A percentile compares a stretch with the other conserved stretches of the same genome.
Evolutionary conservation across 2,113 vertebrate species (phyloP).

Genomic region (Rhinogobius similis): DNA sequence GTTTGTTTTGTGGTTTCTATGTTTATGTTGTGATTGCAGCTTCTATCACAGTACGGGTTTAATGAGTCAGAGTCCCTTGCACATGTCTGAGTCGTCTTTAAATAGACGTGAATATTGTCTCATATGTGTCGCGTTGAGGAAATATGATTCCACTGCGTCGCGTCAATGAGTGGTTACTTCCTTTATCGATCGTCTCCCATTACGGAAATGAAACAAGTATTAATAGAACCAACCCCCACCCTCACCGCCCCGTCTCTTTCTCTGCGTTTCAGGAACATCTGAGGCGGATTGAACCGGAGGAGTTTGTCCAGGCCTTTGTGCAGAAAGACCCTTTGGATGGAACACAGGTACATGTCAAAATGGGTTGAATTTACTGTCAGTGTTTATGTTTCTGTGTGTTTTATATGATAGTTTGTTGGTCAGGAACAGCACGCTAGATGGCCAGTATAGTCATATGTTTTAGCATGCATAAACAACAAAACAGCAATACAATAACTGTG

Average conservation of each 20-base stretch:
- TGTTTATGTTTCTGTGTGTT: background rate
- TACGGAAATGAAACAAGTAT: constrained; percentile 64
- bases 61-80: constrained; percentile 45
- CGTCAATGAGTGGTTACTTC: constrained; percentile 62
- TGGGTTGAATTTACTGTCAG: background rate
- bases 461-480: too few species aligned
- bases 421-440: background rate
- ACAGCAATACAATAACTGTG: too few species aligned
- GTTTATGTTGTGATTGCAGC: constrained; percentile 19
- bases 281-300: constrained; percentile 92
- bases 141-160: constrained; percentile 58
- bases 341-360: constrained; percentile 83
- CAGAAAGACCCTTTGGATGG: constrained; percentile 92
- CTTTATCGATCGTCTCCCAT: constrained; percentile 64
- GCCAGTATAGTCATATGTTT: background rate
- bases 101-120: constrained; percentile 42
- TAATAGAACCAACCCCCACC: constrained; percentile 31
- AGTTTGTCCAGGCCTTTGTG: constrained; percentile 93
- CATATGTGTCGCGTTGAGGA: constrained; percentile 41
- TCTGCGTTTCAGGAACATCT: constrained; percentile 85
- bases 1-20: background rate
- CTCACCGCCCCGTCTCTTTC: background rate
- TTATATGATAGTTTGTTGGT: background rate
- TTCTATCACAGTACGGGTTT: constrained; percentile 4
- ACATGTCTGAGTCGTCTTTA: constrained; percentile 39